Base-by-base conservation (phyloP, 2,113 vertebrate species). In the Tachysurus vachellii region DNA sequence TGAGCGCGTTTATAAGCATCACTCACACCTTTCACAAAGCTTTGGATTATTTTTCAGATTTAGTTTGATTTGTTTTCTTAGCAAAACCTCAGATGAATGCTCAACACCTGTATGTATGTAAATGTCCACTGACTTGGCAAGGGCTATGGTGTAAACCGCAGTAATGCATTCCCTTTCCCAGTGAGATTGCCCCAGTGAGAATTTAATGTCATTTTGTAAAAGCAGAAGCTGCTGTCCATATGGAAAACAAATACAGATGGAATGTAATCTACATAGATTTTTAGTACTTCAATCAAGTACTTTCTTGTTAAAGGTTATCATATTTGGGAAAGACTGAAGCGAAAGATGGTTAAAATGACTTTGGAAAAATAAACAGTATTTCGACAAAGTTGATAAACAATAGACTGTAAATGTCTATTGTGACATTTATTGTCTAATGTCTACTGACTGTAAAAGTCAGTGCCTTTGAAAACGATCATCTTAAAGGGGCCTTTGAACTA, bases 1-100 rank as follows among this genome's bases (percentile, higher is more conserved):
- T 79, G 79, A 92, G 90, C 92, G 93, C 92, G 91, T 94, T 92
- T 93, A 68, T 80, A 56, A 54, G 31, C 62, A 16, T 79, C 47
- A 79, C 28, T 87, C 42, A 36, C 42, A 82, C 23, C 31, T 56
- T 79, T 81, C 28, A 87, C 53, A n/a, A 7, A n/a, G 12, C 31
- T 23, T 59, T 42, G 80, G n/a, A 54, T 53, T 62, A 5, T 62
- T 44, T 59, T 50, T 50, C 21, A 61, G 62, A 44, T 26, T 19
- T 12, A 62, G 42, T 59, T 56, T 54, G 6, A 77, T 36, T 36
- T 44, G 36, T 44, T 26, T 50, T 76, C 47, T 76, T 76, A 31
- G 6, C 13, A 4, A 50, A 47, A 26, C 44, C n/a, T 77, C 47
- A 77, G 44, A 12, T 0, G 11, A 64, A 47, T 12, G 14, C 13